Evolutionary conservation across 1,140 invertebrate species (phyloP).

Genomic region (Anadara kagoshimensis): DNA sequence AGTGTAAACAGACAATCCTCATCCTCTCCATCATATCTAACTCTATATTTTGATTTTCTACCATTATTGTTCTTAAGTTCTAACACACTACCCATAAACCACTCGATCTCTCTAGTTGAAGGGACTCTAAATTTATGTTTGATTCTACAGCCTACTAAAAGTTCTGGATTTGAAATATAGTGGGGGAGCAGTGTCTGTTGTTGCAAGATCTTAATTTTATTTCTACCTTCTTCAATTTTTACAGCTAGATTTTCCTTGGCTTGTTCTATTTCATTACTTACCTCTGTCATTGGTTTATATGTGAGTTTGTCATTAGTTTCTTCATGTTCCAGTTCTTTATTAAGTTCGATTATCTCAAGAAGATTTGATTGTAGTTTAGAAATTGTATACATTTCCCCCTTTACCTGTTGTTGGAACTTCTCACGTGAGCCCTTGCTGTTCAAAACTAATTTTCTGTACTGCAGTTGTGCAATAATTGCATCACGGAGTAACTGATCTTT

Average conservation of each 20-base stretch:
- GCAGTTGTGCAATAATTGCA: not conserved
- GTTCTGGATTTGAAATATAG: not conserved
- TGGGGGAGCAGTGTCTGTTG: not conserved
- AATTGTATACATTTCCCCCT: not conserved
- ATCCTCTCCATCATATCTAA: not conserved
- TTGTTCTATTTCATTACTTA: not conserved
- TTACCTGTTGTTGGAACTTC: slow-evolving; percentile 4
- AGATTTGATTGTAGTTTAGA: no score
- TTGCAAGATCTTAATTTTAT: not conserved
- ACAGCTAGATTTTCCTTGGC: not conserved
- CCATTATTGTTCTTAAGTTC: no score
- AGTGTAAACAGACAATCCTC: no score
- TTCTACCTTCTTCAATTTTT: slow-evolving; percentile 7
- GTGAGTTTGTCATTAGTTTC: not conserved
- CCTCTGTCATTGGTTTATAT: not conserved
- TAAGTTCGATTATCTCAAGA: not conserved
- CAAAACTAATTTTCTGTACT: slow-evolving; percentile 1
- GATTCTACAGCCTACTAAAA: not conserved
- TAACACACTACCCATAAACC: not conserved
- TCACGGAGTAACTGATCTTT: not conserved
- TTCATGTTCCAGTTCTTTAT: slow-evolving; percentile 9
- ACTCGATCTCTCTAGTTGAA: no score
- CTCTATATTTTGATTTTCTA: not conserved
- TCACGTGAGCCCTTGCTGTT: slow-evolving; percentile 7
- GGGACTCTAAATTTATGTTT: slow-evolving; percentile 3